phyloP scores from a whole-genome alignment of 1,140 invertebrate genomes.

The Drosophila bocqueti region DNA sequence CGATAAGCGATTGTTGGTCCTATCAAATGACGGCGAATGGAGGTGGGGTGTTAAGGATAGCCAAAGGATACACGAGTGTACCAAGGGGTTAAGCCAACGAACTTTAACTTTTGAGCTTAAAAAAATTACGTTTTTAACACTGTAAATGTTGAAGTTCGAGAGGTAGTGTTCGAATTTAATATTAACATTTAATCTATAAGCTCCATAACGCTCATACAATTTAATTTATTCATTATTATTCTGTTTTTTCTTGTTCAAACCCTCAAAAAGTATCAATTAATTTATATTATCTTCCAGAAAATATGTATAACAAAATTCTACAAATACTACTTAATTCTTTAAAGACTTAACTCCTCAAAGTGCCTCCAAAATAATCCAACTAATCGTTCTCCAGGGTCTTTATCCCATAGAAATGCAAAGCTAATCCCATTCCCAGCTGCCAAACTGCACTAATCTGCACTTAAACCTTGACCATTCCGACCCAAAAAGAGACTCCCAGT shows the following conservation, averaged over 20 bases:
- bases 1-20: constrained; percentile 24
- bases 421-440: constrained; percentile 7
- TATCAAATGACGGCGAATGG: not conserved
- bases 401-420: constrained; percentile 10
- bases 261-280: not conserved
- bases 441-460: constrained; percentile 30
- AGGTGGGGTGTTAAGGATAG: not conserved
- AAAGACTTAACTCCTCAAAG: not conserved
- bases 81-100: not conserved
- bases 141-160: not conserved
- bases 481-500: not conserved
- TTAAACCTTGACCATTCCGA: constrained; percentile 7
- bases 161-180: not conserved
- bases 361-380: not conserved
- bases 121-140: not conserved
- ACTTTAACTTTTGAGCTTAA: not conserved
- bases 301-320: not conserved
- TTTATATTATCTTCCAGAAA: not conserved
- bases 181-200: no score
- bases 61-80: not conserved
- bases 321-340: no score
- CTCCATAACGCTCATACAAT: no score
- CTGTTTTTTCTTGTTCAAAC: no score
- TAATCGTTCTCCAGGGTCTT: not conserved
- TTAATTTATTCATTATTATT: no score